Conservation (phyloP, 2,888 invertebrate species). For the Tineola bisselliella region DNA sequence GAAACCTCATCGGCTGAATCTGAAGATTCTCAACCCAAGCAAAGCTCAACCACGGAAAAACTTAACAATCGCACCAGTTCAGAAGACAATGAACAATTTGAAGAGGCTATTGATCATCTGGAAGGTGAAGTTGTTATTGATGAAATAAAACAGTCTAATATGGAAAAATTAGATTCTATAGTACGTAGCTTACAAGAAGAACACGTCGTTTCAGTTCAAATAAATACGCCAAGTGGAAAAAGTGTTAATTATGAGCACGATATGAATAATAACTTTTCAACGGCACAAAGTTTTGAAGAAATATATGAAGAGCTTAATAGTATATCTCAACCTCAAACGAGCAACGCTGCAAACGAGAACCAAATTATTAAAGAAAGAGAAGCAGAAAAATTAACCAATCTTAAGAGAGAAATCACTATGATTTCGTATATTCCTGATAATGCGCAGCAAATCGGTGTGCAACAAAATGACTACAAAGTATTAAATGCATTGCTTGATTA, state of each 20-base stretch:
- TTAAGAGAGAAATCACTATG: background rate
- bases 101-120: conserved; percentile 58
- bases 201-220: conserved; percentile 34
- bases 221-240: conserved; percentile 19
- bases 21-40: conserved; percentile 21
- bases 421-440: background rate
- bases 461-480: background rate
- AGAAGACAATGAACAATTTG: conserved; percentile 58
- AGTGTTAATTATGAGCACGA: conserved; percentile 25
- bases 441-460: background rate
- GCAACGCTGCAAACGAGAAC: background rate
- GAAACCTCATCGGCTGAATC: conserved; percentile 34
- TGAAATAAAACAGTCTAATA: conserved; percentile 48
- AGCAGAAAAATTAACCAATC: background rate
- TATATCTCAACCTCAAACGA: background rate
- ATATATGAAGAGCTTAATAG: conserved; percentile 44
- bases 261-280: conserved; percentile 42
- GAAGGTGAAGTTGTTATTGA: conserved; percentile 37
- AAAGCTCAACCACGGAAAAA: background rate
- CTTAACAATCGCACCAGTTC: conserved; percentile 41
- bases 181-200: conserved; percentile 54
- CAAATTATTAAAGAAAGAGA: background rate
- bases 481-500: conserved; percentile 8
- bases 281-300: conserved; percentile 54
- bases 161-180: conserved; percentile 54